Conservation (phyloP, 2,113 vertebrate genomes). For the Megaptera novaeangliae region DNA sequence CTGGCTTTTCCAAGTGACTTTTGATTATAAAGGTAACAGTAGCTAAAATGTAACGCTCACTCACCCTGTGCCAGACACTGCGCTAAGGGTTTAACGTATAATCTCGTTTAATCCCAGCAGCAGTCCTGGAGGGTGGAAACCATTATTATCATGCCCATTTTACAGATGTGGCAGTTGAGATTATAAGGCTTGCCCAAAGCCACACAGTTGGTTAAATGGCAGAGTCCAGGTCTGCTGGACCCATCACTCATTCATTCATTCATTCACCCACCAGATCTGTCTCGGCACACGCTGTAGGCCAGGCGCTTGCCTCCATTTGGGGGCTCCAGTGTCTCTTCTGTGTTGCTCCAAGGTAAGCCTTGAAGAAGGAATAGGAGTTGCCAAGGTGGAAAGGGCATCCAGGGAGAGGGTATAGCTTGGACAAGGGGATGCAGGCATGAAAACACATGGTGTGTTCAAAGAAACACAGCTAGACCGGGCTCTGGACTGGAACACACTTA, state of each 20-base stretch:
- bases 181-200: neutral
- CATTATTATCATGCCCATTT: neutral
- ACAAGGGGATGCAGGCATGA: neutral
- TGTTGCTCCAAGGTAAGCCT: neutral
- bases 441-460: neutral
- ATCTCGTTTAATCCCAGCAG: neutral
- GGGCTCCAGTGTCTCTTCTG: neutral
- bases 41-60: neutral
- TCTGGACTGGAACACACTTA: neutral
- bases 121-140: neutral
- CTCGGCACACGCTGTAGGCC: fast-evolving
- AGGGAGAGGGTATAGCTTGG: neutral
- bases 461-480: neutral
- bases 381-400: fast-evolving
- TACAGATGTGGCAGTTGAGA: neutral
- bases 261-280: neutral
- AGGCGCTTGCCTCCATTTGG: neutral
- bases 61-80: neutral
- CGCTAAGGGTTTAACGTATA: neutral
- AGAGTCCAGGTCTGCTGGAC: neutral
- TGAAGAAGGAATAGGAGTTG: neutral
- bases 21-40: neutral
- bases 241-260: neutral
- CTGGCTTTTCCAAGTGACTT: conserved; percentile 1
- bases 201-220: neutral